Base-by-base conservation (phyloP, 2,888 invertebrate species). In the Temnothorax rugatulus region DNA sequence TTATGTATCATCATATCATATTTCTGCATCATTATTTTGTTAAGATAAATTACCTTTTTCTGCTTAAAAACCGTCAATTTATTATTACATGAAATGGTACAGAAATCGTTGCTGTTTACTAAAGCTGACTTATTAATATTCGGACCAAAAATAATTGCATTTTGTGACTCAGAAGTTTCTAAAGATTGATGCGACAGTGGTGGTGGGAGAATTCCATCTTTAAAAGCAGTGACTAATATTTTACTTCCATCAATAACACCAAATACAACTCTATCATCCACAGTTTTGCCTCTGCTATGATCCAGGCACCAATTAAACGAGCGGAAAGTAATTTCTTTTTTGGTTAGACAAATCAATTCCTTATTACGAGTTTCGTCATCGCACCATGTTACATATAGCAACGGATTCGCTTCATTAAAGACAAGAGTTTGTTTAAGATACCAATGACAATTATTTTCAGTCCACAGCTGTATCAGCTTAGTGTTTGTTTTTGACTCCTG, bases 381-480 rank as follows among this genome's bases (percentile, higher is more conserved):
- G 88, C 96, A 96, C 97, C 97, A 97, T 52, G 95, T 93, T 15
- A 96, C 94, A 89, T 95, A 95, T 13, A 95, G 93, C 41, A 97
- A 94, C 50, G 95, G 94, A 86, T 95, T 95, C 4, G 95, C 92
- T 79, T 88, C 87, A 2, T 94, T 92, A 90, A 97, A 97, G 47
- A 92, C 92, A 25, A 98, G 94, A 54, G 96, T 96, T 91, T 98
- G 97, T 94, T 99, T 99, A 41, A 97, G 95, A 94, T 98, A 98
- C 99, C 99, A 99, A 92, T 98, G 97, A 93, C 98, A 98, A 95
- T 99, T 99, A 68, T 96, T 96, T 64, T 96, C 96, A 2, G 97
- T 97, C 95, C 97, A 99, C 8, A 99, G 95, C 91, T 97, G 96
- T 13, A 79, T 29, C 2, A 25, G 9, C 2, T 94, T 94, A 79